A percentile compares a stretch with the other conserved stretches of the same genome.
phyloP scores from a whole-genome alignment of 1,140 invertebrate species.

The Heliothis subflexa region DNA sequence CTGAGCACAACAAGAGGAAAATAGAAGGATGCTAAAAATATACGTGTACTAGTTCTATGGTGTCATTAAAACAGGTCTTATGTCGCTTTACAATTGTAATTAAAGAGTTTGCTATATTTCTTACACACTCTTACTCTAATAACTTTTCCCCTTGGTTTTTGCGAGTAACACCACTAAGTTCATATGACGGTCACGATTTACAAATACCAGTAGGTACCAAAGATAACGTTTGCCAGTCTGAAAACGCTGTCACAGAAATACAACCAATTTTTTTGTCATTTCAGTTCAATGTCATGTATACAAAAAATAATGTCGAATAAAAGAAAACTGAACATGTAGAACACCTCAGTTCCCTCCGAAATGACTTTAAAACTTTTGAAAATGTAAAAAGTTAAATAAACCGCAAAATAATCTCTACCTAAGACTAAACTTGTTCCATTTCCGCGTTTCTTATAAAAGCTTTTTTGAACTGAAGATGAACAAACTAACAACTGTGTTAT shows the following conservation, averaged over 20 bases:
- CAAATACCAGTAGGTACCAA: no score
- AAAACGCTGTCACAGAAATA: no score
- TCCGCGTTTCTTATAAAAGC: background rate
- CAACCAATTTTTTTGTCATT: no score
- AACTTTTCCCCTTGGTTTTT: no score
- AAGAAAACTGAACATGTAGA: constrained; percentile 13
- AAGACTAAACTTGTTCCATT: background rate
- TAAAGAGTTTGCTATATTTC: no score
- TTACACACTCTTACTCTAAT: no score
- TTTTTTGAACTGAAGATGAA: background rate
- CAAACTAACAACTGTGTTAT: background rate
- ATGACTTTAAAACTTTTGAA: constrained; percentile 29
- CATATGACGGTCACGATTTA: no score
- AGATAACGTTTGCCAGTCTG: no score
- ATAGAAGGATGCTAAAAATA: constrained; percentile 6
- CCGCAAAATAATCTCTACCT: constrained; percentile 3
- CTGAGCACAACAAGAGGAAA: constrained; percentile 27
- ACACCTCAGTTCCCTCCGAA: constrained; percentile 12
- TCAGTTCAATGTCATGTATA: background rate
- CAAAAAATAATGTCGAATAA: background rate
- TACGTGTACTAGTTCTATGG: background rate
- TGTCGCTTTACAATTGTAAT: no score
- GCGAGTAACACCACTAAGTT: no score
- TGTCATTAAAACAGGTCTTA: no score
- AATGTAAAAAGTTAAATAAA: constrained; percentile 39